Evolutionary conservation across 1,140 invertebrate species (phyloP), one percentile per base, ranked within the genome.

Genomic region (Sycobia sp.): DNA sequence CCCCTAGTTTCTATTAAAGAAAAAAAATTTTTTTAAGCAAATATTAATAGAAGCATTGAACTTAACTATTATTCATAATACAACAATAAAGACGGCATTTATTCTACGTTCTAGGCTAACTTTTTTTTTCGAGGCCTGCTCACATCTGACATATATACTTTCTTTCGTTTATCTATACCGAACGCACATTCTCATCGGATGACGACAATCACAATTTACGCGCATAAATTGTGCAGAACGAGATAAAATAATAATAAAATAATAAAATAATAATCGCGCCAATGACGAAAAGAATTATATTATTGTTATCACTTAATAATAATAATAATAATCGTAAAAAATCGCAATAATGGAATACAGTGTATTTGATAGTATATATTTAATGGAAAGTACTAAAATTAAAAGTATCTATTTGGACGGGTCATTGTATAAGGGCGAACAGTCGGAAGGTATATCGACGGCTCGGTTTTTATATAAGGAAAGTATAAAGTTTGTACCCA

Each of bases 331-430:
- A 32, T 41, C 14, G 29, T 13, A 1, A 38, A 23, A 25, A 23
- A n/a, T n/a, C n/a, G n/a, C n/a, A n/a, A n/a, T n/a, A n/a, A n/a
- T n/a, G n/a, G n/a, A n/a, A n/a, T n/a, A n/a, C n/a, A n/a, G n/a
- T n/a, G n/a, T n/a, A n/a, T n/a, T n/a, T n/a, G n/a, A n/a, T n/a
- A n/a, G n/a, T n/a, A n/a, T n/a, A n/a, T n/a, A n/a, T n/a, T n/a
- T n/a, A n/a, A n/a, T n/a, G n/a, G n/a, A n/a, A n/a, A 22, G 32
- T 38, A 60, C 55, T 55, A 55, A 56, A 29, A 51, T 57, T 13
- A 57, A 56, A 50, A 58, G 49, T 56, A 56, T 44, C 39, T 57
- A 53, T 58, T 64, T 64, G 62, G 62, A 64, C 62, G 62, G 62
- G 47, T 63, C 34, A 58, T 64, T 36, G 32, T 51, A 46, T 58